phyloP scores from a whole-genome alignment of 2,113 vertebrate genomes.

The Elaphurus davidianus region DNA sequence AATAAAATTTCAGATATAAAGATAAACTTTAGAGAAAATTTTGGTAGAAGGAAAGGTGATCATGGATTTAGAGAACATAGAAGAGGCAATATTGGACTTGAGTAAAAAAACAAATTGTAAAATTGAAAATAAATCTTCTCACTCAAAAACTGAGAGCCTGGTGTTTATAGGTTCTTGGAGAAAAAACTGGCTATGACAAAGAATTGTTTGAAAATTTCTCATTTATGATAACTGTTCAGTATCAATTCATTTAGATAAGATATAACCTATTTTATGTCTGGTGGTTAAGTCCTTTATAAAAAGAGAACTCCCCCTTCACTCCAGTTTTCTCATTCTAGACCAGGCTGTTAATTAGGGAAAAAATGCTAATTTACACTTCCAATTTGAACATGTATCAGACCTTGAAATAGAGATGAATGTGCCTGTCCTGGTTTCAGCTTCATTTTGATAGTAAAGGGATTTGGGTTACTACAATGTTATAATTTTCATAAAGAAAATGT shows the following conservation, averaged over 20 bases:
- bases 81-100: not conserved
- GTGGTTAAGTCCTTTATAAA: not conserved
- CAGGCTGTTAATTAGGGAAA: not conserved
- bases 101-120: not conserved
- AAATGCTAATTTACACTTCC: not conserved
- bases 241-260: not conserved
- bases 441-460: not conserved
- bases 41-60: not conserved
- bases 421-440: not conserved
- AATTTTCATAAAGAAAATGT: not conserved
- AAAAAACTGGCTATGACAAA: not conserved
- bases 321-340: slow-evolving; percentile 1
- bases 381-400: not conserved
- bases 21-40: not conserved
- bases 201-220: not conserved
- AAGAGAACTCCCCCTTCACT: not conserved
- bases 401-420: not conserved
- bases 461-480: not conserved
- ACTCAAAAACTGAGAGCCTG: not conserved
- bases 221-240: not conserved
- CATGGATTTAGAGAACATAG: not conserved
- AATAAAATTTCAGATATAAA: not conserved
- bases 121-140: not conserved
- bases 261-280: not conserved
- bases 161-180: not conserved